Percentiles rank a stretch among this genome's conserved stretches.
Conservation (phyloP, 2,113 vertebrate species). For the Microcebus ravelobensis region DNA sequence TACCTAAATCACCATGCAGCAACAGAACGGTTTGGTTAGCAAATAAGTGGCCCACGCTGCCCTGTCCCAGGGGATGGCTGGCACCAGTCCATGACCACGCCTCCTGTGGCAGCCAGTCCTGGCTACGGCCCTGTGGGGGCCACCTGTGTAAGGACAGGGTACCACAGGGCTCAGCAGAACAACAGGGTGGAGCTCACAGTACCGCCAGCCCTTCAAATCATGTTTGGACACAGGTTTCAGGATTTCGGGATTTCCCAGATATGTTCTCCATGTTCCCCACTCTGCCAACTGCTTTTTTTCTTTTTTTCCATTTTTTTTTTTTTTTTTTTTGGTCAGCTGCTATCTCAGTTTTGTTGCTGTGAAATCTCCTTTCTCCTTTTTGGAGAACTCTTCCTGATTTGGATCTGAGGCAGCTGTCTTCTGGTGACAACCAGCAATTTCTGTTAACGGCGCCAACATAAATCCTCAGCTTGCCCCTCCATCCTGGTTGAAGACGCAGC, state of each 20-base stretch:
- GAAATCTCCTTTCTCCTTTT: slow-evolving; percentile 45
- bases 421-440: slow-evolving; percentile 71
- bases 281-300: neutral
- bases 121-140: rapidly evolving
- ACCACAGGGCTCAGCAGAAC: neutral
- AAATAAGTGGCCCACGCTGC: neutral
- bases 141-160: neutral
- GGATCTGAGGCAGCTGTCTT: slow-evolving; percentile 65
- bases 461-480: slow-evolving; percentile 56
- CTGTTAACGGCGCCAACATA: slow-evolving; percentile 56
- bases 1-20: neutral
- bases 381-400: neutral
- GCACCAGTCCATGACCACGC: rapidly evolving
- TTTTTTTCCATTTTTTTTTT: neutral
- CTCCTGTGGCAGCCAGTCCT: neutral
- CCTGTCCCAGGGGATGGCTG: neutral
- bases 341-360: slow-evolving; percentile 53
- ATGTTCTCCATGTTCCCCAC: neutral
- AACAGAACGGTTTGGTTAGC: neutral
- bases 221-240: slow-evolving; percentile 50
- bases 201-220: neutral
- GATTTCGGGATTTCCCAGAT: slow-evolving; percentile 56
- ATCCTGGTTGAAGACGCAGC: neutral
- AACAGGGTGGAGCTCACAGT: neutral
- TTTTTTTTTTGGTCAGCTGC: slow-evolving; percentile 50